These are phyloP conservation scores for Eira barbara DNA, from an alignment of 2,113 vertebrate genomes.

Conservation along the genomic window DNA sequence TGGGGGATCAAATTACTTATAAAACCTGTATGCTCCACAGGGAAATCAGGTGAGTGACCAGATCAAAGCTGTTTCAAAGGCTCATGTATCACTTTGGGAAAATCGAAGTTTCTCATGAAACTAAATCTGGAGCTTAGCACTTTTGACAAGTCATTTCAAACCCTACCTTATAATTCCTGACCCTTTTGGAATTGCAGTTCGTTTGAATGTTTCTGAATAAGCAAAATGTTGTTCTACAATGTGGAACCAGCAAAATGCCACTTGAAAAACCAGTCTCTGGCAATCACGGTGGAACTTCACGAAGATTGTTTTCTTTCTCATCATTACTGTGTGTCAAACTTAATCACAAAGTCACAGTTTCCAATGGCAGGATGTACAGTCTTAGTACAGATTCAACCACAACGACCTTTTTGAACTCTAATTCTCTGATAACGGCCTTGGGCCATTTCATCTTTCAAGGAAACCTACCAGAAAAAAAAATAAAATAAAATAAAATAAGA, in stretches of 20 bases:
- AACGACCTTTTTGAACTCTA: not conserved
- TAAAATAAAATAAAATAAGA: too few relatives aligned
- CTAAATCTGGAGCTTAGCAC: constrained; percentile 60
- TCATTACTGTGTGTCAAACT: not conserved
- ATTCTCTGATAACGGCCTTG: not conserved
- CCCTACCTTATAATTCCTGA: constrained; percentile 51
- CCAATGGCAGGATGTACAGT: not conserved
- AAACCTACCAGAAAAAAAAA: not conserved
- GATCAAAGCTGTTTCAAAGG: constrained; percentile 77
- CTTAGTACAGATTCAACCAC: not conserved
- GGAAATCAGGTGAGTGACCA: constrained; percentile 63
- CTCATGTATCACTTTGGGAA: constrained; percentile 61
- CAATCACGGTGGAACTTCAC: not conserved
- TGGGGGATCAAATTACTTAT: constrained; percentile 75
- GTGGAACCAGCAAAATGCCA: not conserved
- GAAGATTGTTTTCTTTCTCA: not conserved
- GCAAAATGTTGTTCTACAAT: constrained; percentile 16
- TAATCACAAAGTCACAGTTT: not conserved
- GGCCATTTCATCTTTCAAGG: not conserved
- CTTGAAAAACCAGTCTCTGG: not conserved
- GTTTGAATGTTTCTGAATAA: constrained; percentile 37
- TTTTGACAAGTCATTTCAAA: constrained; percentile 68
- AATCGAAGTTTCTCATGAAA: constrained; percentile 48
- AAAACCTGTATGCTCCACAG: constrained; percentile 16
- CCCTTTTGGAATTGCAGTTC: fast-evolving